A percentile compares a stretch with the other conserved stretches of the same genome.
phyloP scores from a whole-genome alignment of 2,113 vertebrate genomes.

The Tupaia chinensis region DNA sequence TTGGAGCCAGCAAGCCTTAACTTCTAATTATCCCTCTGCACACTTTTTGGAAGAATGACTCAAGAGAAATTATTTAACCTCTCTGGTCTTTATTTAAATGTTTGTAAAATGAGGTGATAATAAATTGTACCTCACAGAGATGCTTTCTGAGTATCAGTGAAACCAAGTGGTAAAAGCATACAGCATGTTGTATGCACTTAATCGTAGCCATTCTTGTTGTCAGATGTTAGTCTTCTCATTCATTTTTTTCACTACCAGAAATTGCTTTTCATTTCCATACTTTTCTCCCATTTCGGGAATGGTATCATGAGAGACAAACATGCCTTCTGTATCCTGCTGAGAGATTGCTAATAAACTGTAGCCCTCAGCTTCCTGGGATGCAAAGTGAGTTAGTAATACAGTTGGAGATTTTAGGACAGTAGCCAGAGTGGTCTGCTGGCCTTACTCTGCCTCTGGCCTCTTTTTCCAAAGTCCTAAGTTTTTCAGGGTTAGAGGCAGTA shows the following conservation, averaged over 20 bases:
- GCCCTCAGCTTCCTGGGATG: background rate
- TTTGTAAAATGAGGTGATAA: background rate
- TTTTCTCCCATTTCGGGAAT: slow-evolving; percentile 24
- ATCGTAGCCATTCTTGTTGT: background rate
- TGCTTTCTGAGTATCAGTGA: background rate
- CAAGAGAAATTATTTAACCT: background rate
- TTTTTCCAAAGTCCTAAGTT: background rate
- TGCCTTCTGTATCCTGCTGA: background rate
- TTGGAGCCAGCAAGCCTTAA: background rate
- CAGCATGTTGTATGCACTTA: background rate
- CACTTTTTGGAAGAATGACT: background rate
- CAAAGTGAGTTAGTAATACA: slow-evolving; percentile 11
- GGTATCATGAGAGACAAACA: background rate
- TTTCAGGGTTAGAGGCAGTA: background rate
- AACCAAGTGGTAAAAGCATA: background rate
- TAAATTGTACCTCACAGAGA: background rate
- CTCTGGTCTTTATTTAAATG: background rate
- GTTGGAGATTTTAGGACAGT: background rate
- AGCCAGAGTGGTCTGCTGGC: background rate
- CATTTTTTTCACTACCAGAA: background rate
- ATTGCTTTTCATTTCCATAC: background rate
- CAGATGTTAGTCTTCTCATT: background rate
- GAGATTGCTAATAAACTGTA: slow-evolving; percentile 19
- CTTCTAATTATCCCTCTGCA: background rate
- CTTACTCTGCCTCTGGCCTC: background rate